Evolutionary conservation across 1,140 invertebrate species (phyloP).

Genomic region (Bombus difficillimus): DNA sequence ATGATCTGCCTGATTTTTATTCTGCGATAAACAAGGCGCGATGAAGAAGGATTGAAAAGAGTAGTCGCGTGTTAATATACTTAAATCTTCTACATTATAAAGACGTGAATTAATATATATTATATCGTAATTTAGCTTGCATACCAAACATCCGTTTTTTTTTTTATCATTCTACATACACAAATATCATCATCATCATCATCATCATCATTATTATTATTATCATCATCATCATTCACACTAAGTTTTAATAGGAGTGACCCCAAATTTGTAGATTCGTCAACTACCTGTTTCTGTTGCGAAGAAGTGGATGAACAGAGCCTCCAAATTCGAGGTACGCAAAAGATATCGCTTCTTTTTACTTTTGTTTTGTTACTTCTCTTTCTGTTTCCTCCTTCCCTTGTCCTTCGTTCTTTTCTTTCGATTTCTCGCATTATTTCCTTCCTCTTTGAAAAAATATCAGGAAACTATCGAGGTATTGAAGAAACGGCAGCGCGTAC

Average conservation of each 20-base stretch:
- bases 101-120: slow-evolving; percentile 70
- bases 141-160: slow-evolving; percentile 64
- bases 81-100: slow-evolving; percentile 68
- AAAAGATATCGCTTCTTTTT: slow-evolving; percentile 25
- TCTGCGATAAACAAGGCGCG: slow-evolving; percentile 69
- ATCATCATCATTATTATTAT: slow-evolving; percentile 62
- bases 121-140: slow-evolving; percentile 69
- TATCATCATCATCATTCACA: slow-evolving; percentile 64
- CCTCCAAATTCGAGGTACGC: slow-evolving; percentile 43
- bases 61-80: slow-evolving; percentile 55
- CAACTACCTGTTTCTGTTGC: not conserved
- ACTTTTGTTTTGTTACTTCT: too few relatives aligned
- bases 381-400: too few relatives aligned
- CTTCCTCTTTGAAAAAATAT: slow-evolving; percentile 66
- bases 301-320: slow-evolving; percentile 24
- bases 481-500: slow-evolving; percentile 58
- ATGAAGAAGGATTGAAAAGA: slow-evolving; percentile 53
- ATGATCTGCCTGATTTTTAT: not conserved
- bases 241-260: slow-evolving; percentile 54
- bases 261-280: slow-evolving; percentile 54
- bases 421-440: slow-evolving; percentile 21
- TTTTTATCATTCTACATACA: slow-evolving; percentile 64
- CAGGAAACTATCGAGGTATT: slow-evolving; percentile 66
- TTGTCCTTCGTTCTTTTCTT: not conserved
- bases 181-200: slow-evolving; percentile 40